Percentiles rank a stretch among this genome's conserved stretches.
These are phyloP conservation scores for Eonycteris spelaea DNA, from an alignment of 2,113 vertebrate species.

Conservation along the genomic window DNA sequence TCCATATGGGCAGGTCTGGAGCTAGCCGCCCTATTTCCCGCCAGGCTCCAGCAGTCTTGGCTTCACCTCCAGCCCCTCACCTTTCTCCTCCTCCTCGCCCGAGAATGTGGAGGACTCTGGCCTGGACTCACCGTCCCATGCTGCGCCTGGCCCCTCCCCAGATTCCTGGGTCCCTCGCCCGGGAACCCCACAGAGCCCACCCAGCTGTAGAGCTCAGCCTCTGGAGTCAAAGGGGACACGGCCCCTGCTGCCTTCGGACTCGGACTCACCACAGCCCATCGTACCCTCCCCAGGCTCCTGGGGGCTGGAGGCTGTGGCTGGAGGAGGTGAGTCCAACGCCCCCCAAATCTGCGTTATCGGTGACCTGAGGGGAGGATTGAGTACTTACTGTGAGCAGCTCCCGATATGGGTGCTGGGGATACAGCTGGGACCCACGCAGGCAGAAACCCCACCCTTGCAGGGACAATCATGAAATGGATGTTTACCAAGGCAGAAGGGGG, in stretches of 20 bases:
- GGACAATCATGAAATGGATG: neutral
- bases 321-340: conserved; percentile 39
- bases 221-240: neutral
- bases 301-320: conserved; percentile 48
- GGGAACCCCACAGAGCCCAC: conserved; percentile 76
- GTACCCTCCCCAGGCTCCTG: conserved; percentile 31
- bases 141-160: conserved; percentile 88
- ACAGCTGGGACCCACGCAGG: neutral
- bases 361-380: neutral
- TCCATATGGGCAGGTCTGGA: neutral
- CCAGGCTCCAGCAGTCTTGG: conserved; percentile 78
- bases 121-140: conserved; percentile 93
- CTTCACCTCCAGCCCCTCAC: conserved; percentile 87
- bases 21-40: neutral
- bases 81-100: conserved; percentile 93
- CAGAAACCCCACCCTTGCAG: neutral
- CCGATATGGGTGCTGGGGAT: neutral
- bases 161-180: conserved; percentile 91
- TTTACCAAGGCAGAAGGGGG: neutral
- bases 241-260: neutral
- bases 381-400: neutral
- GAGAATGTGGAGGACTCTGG: conserved; percentile 95
- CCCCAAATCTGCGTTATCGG: neutral
- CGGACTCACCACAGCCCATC: conserved; percentile 41
- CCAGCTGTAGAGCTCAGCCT: neutral